These are phyloP conservation scores for Callospermophilus lateralis DNA, from an alignment of 2,113 vertebrate species.

Conservation along the genomic window DNA sequence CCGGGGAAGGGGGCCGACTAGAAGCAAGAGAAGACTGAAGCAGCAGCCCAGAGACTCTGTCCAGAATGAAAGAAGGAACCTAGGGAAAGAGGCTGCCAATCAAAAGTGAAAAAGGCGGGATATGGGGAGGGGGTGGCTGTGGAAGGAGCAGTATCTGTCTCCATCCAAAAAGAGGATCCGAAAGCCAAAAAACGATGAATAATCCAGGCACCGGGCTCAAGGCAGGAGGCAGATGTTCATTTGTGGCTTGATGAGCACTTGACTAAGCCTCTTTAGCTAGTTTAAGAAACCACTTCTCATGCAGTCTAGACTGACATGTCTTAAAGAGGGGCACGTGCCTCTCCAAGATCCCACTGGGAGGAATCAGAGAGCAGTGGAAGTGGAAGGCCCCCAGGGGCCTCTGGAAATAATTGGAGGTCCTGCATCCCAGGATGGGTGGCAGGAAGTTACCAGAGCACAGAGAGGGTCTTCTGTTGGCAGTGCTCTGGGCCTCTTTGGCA, in stretches of 20 bases:
- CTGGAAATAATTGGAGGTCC: rapidly evolving
- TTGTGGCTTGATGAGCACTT: conserved; percentile 65
- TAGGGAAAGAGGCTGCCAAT: not conserved
- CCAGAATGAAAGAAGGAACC: not conserved
- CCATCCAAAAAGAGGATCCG: conserved; percentile 44
- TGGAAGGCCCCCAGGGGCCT: not conserved
- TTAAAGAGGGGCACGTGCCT: not conserved
- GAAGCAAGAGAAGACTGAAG: not conserved
- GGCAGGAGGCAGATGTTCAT: conserved; percentile 74
- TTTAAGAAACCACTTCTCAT: not conserved
- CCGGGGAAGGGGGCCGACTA: not conserved
- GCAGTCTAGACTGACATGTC: not conserved
- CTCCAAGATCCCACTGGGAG: not conserved
- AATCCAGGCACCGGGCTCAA: conserved; percentile 72
- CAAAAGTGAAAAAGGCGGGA: not conserved
- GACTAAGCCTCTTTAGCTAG: conserved; percentile 48
- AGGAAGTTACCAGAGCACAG: not conserved
- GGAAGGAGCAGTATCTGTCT: conserved; percentile 70
- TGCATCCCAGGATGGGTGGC: not conserved
- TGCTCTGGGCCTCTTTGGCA: not conserved
- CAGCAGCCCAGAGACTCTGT: not conserved
- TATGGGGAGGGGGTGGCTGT: not conserved
- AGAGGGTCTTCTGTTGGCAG: not conserved
- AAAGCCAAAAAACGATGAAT: conserved; percentile 74
- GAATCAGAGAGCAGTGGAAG: not conserved